phyloP scores from a whole-genome alignment of 2,888 invertebrate genomes.

The Drosophila paracracens region DNA sequence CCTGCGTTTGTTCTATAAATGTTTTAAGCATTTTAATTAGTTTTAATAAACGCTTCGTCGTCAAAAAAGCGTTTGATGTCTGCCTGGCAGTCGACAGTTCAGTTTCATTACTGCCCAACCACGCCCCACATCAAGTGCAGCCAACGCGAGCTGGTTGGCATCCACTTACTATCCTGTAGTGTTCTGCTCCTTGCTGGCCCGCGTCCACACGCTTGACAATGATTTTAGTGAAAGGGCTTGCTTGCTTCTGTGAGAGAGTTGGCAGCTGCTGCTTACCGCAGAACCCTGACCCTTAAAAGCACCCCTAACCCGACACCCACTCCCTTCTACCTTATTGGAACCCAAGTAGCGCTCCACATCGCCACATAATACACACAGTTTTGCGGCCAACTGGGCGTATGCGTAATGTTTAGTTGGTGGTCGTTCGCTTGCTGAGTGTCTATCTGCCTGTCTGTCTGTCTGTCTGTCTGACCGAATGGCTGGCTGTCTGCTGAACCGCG shows the following conservation, averaged over 20 bases:
- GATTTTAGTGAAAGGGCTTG: conserved; percentile 71
- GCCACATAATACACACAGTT: conserved; percentile 58
- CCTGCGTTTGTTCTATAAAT: conserved; percentile 78
- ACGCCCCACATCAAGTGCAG: conserved; percentile 2
- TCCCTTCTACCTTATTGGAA: not conserved
- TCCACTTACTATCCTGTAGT: not conserved
- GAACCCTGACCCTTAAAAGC: conserved; percentile 1
- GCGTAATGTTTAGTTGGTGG: conserved; percentile 63
- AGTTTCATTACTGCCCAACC: conserved; percentile 36
- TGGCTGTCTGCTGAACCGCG: conserved; percentile 27
- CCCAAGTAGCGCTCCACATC: conserved; percentile 14
- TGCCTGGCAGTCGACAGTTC: conserved; percentile 56
- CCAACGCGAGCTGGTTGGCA: not conserved
- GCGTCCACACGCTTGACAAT: conserved; percentile 58
- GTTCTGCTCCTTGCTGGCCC: not conserved
- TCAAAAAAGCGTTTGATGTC: conserved; percentile 62
- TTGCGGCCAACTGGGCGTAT: conserved; percentile 59
- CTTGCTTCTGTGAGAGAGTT: conserved; percentile 60
- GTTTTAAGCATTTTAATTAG: conserved; percentile 80
- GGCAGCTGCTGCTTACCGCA: conserved; percentile 64
- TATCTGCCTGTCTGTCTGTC: not conserved
- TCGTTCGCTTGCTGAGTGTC: conserved; percentile 20
- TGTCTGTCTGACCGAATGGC: conserved; percentile 17
- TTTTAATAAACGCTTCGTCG: conserved; percentile 75
- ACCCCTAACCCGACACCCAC: not conserved